Evolutionary conservation across 2,888 invertebrate species (phyloP).

Genomic region (Hypsopygia costalis): DNA sequence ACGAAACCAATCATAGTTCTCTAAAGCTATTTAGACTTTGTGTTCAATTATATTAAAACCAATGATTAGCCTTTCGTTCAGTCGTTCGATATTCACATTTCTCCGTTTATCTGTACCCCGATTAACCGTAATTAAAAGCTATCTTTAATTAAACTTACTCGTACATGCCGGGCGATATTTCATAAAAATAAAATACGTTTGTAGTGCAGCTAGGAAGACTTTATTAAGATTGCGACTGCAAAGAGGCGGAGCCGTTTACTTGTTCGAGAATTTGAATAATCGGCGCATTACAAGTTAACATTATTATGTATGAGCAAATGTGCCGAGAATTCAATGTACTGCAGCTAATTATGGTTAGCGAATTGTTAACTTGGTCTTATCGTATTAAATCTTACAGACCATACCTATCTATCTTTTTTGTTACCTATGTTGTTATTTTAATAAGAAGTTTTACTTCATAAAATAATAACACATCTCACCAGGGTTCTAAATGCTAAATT

Average conservation of each 20-base stretch:
- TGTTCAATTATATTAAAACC: too few relatives aligned
- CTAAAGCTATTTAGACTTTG: too few relatives aligned
- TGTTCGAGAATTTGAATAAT: conserved; percentile 74
- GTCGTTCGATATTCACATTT: conserved; percentile 35
- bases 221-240: conserved; percentile 76
- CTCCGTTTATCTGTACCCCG: conserved; percentile 45
- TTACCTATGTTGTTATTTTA: too few relatives aligned
- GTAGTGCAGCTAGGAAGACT: conserved; percentile 72
- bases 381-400: conserved; percentile 33
- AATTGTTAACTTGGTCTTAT: conserved; percentile 22
- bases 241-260: conserved; percentile 67
- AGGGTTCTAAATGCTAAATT: too few relatives aligned
- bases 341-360: conserved; percentile 38
- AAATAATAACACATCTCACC: too few relatives aligned
- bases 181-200: conserved; percentile 64
- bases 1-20: too few relatives aligned
- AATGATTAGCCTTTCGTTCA: too few relatives aligned
- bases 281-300: conserved; percentile 55
- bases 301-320: conserved; percentile 51
- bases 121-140: conserved; percentile 72
- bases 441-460: too few relatives aligned
- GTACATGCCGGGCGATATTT: conserved; percentile 48
- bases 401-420: too few relatives aligned
- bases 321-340: conserved; percentile 39
- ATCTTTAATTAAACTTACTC: conserved; percentile 69